These are phyloP conservation scores for Ochlodes sylvanus DNA, from an alignment of 2,888 invertebrate genomes.

Conservation along the genomic window DNA sequence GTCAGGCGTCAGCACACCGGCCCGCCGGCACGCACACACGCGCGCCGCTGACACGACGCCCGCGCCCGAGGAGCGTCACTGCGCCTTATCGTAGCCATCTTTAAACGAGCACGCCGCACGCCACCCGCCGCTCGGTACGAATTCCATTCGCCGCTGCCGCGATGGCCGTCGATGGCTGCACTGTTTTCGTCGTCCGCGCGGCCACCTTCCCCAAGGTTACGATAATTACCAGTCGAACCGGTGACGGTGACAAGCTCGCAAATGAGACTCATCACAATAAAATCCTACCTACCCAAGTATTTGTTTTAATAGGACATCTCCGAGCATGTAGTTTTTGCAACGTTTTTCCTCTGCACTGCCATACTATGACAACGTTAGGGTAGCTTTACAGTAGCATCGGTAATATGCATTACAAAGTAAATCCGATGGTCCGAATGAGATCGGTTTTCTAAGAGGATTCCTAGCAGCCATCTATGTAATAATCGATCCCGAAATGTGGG, in stretches of 20 bases:
- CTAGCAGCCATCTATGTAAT: slow-evolving; percentile 77
- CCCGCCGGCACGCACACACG: slow-evolving; percentile 72
- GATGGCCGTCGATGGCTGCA: slow-evolving; percentile 64
- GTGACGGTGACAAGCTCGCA: slow-evolving; percentile 71
- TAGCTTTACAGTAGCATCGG: not conserved
- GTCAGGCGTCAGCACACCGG: slow-evolving; percentile 52
- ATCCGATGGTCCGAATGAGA: not conserved
- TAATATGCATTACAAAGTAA: not conserved
- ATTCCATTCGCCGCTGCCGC: slow-evolving; percentile 74
- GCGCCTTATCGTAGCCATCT: slow-evolving; percentile 84
- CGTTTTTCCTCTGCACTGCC: too few species aligned
- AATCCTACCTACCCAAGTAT: slow-evolving; percentile 6
- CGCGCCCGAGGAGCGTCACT: slow-evolving; percentile 79
- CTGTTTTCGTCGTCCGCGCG: slow-evolving; percentile 68
- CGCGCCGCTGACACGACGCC: slow-evolving; percentile 71
- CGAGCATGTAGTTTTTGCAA: too few species aligned
- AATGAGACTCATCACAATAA: slow-evolving; percentile 56
- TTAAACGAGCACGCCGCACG: slow-evolving; percentile 80
- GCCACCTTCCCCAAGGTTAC: slow-evolving; percentile 70
- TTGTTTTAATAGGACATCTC: slow-evolving; percentile 11
- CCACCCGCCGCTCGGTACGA: slow-evolving; percentile 77
- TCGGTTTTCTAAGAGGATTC: slow-evolving; percentile 20
- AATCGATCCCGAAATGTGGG: slow-evolving; percentile 82
- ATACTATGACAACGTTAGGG: too few species aligned
- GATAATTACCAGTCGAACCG: slow-evolving; percentile 72